Percentiles rank a stretch among this genome's conserved stretches.
phyloP scores from a whole-genome alignment of 2,888 invertebrate genomes.

The Phyllotreta striolata region DNA sequence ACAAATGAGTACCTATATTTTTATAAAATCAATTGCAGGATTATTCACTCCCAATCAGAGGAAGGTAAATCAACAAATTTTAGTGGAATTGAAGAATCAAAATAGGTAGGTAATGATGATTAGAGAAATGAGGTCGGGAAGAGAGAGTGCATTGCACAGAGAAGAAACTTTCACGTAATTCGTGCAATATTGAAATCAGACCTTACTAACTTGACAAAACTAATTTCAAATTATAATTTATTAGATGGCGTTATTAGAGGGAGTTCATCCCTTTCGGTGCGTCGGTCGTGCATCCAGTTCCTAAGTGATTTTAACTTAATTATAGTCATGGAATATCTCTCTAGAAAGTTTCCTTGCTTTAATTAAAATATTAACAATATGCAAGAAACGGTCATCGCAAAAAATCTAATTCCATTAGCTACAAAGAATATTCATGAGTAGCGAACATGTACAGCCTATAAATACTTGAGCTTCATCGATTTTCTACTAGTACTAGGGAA shows the following conservation, averaged over 20 bases:
- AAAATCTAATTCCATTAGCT: conserved; percentile 20
- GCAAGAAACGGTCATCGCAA: conserved; percentile 18
- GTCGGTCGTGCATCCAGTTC: conserved; percentile 26
- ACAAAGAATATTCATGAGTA: conserved; percentile 25
- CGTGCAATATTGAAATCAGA: conserved; percentile 21
- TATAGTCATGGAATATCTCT: conserved; percentile 20
- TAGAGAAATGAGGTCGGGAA: too few species aligned
- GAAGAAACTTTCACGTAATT: not conserved
- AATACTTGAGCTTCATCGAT: conserved; percentile 10
- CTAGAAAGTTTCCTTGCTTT: conserved; percentile 25
- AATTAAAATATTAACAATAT: conserved; percentile 33
- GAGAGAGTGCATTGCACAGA: too few species aligned
- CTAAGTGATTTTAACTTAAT: conserved; percentile 32
- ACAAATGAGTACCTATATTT: too few species aligned
- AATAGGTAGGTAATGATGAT: too few species aligned
- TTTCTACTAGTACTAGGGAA: conserved; percentile 3
- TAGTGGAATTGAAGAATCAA: too few species aligned
- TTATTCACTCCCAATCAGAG: too few species aligned
- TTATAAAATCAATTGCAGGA: too few species aligned
- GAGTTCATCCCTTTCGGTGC: conserved; percentile 30
- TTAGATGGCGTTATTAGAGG: conserved; percentile 28
- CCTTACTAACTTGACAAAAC: conserved; percentile 23
- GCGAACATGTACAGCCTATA: conserved; percentile 4
- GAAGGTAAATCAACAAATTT: too few species aligned
- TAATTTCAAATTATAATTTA: conserved; percentile 33